phyloP scores from a whole-genome alignment of 2,888 invertebrate genomes.

The Heliconius ismenius region DNA sequence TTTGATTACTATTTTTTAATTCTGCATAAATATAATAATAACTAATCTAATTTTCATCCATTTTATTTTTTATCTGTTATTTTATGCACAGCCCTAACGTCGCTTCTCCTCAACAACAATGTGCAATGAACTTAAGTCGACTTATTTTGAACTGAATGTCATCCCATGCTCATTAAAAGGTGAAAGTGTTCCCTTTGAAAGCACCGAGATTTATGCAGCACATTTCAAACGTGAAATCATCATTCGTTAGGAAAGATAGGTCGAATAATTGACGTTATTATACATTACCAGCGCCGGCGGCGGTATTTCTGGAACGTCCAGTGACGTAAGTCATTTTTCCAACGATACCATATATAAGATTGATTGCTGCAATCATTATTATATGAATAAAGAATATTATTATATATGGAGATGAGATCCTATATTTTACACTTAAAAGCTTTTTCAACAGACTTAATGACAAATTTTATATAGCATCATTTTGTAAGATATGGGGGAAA shows the following conservation, averaged over 20 bases:
- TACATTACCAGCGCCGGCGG: constrained; percentile 33
- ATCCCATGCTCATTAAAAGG: constrained; percentile 53
- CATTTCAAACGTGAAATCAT: constrained; percentile 53
- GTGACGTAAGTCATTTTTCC: constrained; percentile 42
- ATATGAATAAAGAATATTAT: constrained; percentile 40
- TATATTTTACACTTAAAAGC: constrained; percentile 36
- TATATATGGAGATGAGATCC: constrained; percentile 29
- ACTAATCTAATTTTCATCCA: not conserved
- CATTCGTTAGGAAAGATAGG: constrained; percentile 54
- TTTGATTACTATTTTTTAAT: too few relatives aligned
- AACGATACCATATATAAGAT: constrained; percentile 51
- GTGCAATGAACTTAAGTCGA: constrained; percentile 46
- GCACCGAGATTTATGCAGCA: constrained; percentile 55
- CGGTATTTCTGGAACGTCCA: constrained; percentile 44
- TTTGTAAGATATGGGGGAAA: not conserved
- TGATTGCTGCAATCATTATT: constrained; percentile 46
- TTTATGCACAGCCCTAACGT: not conserved
- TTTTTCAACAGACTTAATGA: constrained; percentile 29
- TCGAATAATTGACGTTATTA: constrained; percentile 49
- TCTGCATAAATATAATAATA: too few relatives aligned
- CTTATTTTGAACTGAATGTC: constrained; percentile 55
- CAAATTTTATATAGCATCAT: constrained; percentile 12
- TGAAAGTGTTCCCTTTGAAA: constrained; percentile 61
- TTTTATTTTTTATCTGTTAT: not conserved
- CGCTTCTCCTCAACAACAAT: constrained; percentile 27